phyloP scores from a whole-genome alignment of 2,888 invertebrate species.

The Ichneumon xanthorius region DNA sequence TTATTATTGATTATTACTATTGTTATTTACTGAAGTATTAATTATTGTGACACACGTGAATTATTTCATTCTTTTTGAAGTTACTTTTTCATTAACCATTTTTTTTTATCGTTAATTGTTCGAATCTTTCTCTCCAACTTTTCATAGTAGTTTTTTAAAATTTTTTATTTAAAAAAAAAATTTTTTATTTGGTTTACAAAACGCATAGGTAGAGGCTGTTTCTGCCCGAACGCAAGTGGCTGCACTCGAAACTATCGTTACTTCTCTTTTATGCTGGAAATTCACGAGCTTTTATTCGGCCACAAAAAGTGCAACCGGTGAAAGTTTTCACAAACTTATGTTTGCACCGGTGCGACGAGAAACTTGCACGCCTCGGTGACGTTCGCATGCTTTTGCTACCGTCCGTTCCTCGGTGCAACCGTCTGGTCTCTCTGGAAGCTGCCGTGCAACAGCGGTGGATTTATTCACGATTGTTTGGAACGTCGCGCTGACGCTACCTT shows the following conservation, averaged over 20 bases:
- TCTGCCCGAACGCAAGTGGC: neutral
- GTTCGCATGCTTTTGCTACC: conserved; percentile 1
- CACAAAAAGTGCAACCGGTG: neutral
- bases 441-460: neutral
- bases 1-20: no score
- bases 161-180: neutral
- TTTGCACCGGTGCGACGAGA: neutral
- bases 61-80: no score
- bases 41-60: no score
- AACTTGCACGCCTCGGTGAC: conserved; percentile 3
- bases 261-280: conserved; percentile 11
- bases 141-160: no score
- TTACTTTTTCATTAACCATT: no score
- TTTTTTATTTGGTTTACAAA: neutral
- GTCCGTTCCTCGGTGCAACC: neutral
- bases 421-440: neutral
- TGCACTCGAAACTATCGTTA: neutral
- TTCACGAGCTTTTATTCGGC: neutral
- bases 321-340: conserved; percentile 10
- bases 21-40: no score
- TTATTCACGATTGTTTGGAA: neutral
- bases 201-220: neutral
- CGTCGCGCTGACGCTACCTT: neutral
- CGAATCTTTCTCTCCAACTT: no score
- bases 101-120: no score